These are phyloP conservation scores for Tragelaphus imberbis DNA, from an alignment of 2,113 vertebrate species.

Conservation along the genomic window DNA sequence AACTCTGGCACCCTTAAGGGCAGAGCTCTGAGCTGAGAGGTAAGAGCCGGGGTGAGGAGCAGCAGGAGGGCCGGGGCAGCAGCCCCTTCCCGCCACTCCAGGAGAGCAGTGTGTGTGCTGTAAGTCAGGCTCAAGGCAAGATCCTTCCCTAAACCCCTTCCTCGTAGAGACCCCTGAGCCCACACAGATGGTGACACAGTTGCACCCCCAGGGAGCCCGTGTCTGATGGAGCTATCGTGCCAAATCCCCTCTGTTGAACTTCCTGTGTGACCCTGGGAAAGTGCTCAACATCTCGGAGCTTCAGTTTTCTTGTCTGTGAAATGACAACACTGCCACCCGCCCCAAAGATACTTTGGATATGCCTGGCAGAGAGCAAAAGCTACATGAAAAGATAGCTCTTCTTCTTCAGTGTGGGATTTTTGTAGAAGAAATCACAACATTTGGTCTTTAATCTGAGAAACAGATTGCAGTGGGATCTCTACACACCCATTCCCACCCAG, in stretches of 20 bases:
- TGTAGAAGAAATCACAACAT: neutral
- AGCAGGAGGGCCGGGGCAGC: neutral
- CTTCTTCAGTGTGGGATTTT: neutral
- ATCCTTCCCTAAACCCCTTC: neutral
- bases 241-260: neutral
- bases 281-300: neutral
- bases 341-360: neutral
- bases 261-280: neutral
- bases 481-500: neutral
- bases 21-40: neutral
- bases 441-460: neutral
- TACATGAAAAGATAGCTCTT: neutral
- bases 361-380: neutral
- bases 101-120: neutral
- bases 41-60: neutral
- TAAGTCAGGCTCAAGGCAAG: neutral
- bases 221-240: neutral
- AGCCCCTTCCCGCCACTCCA: neutral
- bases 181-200: neutral
- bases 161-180: accelerated
- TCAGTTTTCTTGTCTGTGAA: neutral
- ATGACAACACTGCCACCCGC: neutral
- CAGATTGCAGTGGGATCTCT: neutral
- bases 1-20: neutral
- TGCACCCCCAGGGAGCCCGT: neutral